Evolutionary conservation across 2,113 vertebrate species (phyloP), one percentile per base, ranked within the genome.

Genomic region (Protobothrops mucrosquamatus): DNA sequence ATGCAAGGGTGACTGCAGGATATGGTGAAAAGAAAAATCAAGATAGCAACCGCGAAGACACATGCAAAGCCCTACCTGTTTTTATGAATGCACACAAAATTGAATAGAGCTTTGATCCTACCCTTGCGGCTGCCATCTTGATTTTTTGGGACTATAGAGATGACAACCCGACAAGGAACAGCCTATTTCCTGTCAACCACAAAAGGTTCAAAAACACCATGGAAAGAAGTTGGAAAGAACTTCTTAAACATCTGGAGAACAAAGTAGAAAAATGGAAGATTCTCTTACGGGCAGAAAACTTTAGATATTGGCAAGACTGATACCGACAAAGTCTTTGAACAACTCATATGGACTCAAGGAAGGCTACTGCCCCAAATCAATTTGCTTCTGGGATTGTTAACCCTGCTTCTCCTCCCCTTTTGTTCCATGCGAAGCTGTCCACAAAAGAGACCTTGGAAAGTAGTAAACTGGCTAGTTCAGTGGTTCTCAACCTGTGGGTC

Each of bases 401-500:
- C 43, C 10, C 55, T 52, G 7, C 29, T 43, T 51, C 54, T 3
- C 34, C 14, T 46, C 14, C 1, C 8, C 74, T 57, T 89, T 85
- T 85, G 3, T 59, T 93, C 88, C 46, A 15, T 1, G n/a, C 0
- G 59, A 61, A 39, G 39, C 14, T 23, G 12, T 51, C 34, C 89
- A 91, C 12, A 14, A 43, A 88, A 90, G 74, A 59, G 29, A 94
- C 94, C 96, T 97, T 94, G 96, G 95, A 95, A 96, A 97, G 94
- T 64, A 94, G 23, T 57, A 29, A 94, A 86, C 92, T 26, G 59
- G 96, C 93, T 92, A 95, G 92, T 97, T 91, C n/a, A n/a, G n/a
- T n/a, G n/a, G n/a, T n/a, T n/a, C n/a, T n/a, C n/a, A n/a, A n/a
- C n/a, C n/a, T n/a, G n/a, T n/a, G n/a, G n/a, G n/a, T n/a, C n/a